phyloP scores from a whole-genome alignment of 1,140 invertebrate genomes.

The Cataglyphis hispanica region DNA sequence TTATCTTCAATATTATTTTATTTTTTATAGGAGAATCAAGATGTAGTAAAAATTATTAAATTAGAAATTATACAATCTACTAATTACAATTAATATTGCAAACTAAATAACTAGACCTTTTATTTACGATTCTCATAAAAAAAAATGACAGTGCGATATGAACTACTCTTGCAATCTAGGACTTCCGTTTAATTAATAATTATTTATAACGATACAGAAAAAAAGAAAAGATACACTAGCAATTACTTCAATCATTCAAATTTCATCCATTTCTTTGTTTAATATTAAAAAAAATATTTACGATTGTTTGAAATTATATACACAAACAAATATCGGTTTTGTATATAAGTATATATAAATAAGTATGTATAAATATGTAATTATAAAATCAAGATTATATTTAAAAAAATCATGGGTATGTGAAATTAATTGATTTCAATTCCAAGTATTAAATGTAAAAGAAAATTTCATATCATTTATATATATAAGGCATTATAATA shows the following conservation, averaged over 20 bases:
- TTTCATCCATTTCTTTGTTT: too few relatives aligned
- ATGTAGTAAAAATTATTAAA: background rate
- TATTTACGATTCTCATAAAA: background rate
- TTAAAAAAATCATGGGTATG: background rate
- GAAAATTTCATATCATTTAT: background rate
- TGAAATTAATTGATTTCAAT: conserved; percentile 4
- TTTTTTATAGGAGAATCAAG: too few relatives aligned
- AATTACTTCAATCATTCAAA: conserved; percentile 24
- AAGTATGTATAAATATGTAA: background rate
- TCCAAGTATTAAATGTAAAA: background rate
- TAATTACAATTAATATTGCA: conserved; percentile 20
- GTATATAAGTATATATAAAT: too few relatives aligned
- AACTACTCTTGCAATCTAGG: conserved; percentile 35
- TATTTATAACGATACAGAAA: conserved; percentile 78
- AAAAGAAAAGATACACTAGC: conserved; percentile 24
- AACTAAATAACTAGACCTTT: conserved; percentile 22
- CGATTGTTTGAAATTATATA: background rate
- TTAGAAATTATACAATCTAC: background rate
- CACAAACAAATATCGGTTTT: background rate
- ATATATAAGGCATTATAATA: background rate
- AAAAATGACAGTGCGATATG: conserved; percentile 2
- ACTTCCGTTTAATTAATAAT: conserved; percentile 81
- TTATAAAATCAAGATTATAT: background rate
- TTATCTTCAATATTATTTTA: background rate
- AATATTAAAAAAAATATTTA: background rate